These are phyloP conservation scores for Cyclophora punctaria DNA, from an alignment of 2,888 invertebrate genomes.

Conservation along the genomic window DNA sequence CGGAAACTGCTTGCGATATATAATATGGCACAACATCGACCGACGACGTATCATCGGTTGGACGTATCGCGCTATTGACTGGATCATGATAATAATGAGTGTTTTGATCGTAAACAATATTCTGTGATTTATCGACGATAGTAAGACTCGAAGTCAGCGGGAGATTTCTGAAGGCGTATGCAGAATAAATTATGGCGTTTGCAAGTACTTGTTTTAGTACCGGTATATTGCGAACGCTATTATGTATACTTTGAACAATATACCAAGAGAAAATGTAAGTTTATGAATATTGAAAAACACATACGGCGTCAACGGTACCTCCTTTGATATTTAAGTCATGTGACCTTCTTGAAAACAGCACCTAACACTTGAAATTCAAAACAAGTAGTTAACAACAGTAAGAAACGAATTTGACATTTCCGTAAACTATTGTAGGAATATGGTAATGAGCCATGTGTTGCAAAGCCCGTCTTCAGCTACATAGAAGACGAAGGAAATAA, in stretches of 20 bases:
- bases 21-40: neutral
- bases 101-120: slow-evolving; percentile 17
- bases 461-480: too few species aligned
- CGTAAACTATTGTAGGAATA: too few species aligned
- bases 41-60: slow-evolving; percentile 5
- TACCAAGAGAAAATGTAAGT: slow-evolving; percentile 22
- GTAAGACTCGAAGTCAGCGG: slow-evolving; percentile 19
- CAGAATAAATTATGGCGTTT: slow-evolving; percentile 32
- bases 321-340: slow-evolving; percentile 5
- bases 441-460: too few species aligned
- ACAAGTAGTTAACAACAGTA: slow-evolving; percentile 2
- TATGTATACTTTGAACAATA: slow-evolving; percentile 15
- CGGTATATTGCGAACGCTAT: slow-evolving; percentile 18
- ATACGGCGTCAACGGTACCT: slow-evolving; percentile 21
- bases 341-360: slow-evolving; percentile 8
- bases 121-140: slow-evolving; percentile 25
- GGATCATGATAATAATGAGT: slow-evolving; percentile 12
- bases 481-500: neutral
- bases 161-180: slow-evolving; percentile 27
- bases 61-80: slow-evolving; percentile 1
- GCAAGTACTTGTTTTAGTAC: slow-evolving; percentile 19
- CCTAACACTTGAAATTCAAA: slow-evolving; percentile 13
- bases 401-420: slow-evolving; percentile 11
- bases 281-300: slow-evolving; percentile 28
- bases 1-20: too few species aligned